Evolutionary conservation across 2,113 vertebrate species (phyloP).

Genomic region (Stigmatopora argus): DNA sequence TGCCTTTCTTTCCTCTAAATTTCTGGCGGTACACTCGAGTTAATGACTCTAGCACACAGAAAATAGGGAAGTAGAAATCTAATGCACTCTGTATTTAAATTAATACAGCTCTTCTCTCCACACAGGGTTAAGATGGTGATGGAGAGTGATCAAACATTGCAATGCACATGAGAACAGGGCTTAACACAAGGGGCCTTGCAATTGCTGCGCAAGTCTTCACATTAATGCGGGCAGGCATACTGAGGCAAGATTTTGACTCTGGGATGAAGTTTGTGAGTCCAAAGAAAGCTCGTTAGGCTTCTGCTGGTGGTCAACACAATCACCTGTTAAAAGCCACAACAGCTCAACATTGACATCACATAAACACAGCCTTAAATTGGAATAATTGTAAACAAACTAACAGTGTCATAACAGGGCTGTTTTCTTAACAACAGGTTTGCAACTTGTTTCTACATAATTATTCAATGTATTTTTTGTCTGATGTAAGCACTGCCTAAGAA

Average conservation of each 20-base stretch:
- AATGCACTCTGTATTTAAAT: constrained; percentile 44
- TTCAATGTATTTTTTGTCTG: too few species aligned
- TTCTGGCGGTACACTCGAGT: constrained; percentile 36
- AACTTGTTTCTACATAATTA: too few species aligned
- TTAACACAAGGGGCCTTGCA: constrained; percentile 43
- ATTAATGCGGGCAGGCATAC: constrained; percentile 59
- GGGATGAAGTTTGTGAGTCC: constrained; percentile 47
- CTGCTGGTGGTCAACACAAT: constrained; percentile 7
- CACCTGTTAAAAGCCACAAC: background rate
- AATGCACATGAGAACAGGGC: constrained; percentile 28
- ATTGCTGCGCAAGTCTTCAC: constrained; percentile 38
- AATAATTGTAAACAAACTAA: background rate
- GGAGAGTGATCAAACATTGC: constrained; percentile 20
- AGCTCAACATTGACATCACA: constrained; percentile 11
- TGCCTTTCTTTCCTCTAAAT: constrained; percentile 23
- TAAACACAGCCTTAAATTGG: constrained; percentile 13
- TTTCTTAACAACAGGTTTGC: too few species aligned
- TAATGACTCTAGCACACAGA: constrained; percentile 33
- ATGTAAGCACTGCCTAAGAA: too few species aligned
- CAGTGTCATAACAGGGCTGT: too few species aligned
- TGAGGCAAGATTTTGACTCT: constrained; percentile 47
- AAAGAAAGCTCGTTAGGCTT: constrained; percentile 56
- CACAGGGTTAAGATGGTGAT: background rate
- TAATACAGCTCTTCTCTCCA: constrained; percentile 25
- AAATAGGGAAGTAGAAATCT: constrained; percentile 18